A percentile compares a stretch with the other conserved stretches of the same genome.
These are phyloP conservation scores for Pseudonaja textilis DNA, from an alignment of 2,113 vertebrate species.

Conservation along the genomic window DNA sequence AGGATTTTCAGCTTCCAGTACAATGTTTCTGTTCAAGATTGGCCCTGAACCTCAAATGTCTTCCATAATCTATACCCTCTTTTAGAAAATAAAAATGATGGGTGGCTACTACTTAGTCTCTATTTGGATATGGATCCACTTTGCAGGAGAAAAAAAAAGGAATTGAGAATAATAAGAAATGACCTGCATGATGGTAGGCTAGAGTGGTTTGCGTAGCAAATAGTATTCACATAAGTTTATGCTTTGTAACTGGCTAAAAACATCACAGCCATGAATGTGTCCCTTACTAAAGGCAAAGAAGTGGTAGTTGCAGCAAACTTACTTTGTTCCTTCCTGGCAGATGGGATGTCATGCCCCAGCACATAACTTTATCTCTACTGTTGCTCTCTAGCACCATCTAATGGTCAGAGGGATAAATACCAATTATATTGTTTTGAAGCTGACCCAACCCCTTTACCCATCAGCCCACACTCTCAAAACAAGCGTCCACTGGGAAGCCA, in stretches of 20 bases:
- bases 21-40: neutral
- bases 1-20: neutral
- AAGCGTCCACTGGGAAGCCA: too few species aligned
- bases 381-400: too few species aligned
- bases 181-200: neutral
- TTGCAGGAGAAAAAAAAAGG: neutral
- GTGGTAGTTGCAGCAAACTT: neutral
- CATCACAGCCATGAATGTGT: neutral
- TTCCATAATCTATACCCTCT: neutral
- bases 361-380: too few species aligned
- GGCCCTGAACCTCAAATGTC: neutral
- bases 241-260: neutral
- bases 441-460: too few species aligned
- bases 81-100: neutral
- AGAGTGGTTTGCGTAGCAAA: neutral
- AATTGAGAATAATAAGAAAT: neutral
- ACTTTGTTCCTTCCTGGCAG: neutral
- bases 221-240: neutral
- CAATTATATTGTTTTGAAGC: too few species aligned
- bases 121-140: neutral
- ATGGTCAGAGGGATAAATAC: too few species aligned
- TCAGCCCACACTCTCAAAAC: too few species aligned
- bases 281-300: neutral
- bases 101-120: neutral
- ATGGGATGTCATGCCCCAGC: neutral